Evolutionary conservation across 1,140 invertebrate species (phyloP), one percentile per base, ranked within the genome.

Genomic region (Euwallacea similis): DNA sequence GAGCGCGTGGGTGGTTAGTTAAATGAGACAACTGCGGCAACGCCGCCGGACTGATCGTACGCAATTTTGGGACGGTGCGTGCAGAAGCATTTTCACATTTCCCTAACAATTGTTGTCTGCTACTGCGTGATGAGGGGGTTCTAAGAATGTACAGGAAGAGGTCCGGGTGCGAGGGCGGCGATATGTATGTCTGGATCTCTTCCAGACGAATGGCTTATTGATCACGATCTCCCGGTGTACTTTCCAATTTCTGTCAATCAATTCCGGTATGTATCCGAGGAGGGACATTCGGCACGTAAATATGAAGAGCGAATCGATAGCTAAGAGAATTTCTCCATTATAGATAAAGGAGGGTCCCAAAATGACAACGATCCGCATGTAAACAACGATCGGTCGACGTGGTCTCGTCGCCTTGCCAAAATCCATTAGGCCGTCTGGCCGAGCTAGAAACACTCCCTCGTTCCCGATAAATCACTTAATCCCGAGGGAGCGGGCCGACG

Each of bases 401-500:
- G 58, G 58, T 60, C 58, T 16, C 58, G 43, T 62, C 43, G 60
- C 43, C 7, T 46, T 62, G 60, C 16, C 43, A 62, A 62, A 62
- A 62, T 62, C 60, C 60, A 62, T 62, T 62, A 62, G 43, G 43
- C 46, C 60, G 60, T 62, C 60, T 62, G 60, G 60, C 43, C 7
- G 60, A 46, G 42, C 60, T 15, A 42, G 42, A 41, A 62, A 62
- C n/a, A 46, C 60, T 62, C 60, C 60, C 60, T 62, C 60, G 60
- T 46, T 62, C 42, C 60, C 43, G 41, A 44, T 62, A 62, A 62
- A 62, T 62, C 60, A 62, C 60, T 13, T 62, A 62, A 62, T 62
- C 60, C 60, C 7, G 58, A 8, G 43, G 43, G 60, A 62, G 2
- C n/a, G 60, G 8, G 9, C 6, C 10, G 16, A 42, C 16, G 10